Evolutionary conservation across 2,797 vertebrate genomes (phyloP).

Genomic region (Poecile montanus): DNA sequence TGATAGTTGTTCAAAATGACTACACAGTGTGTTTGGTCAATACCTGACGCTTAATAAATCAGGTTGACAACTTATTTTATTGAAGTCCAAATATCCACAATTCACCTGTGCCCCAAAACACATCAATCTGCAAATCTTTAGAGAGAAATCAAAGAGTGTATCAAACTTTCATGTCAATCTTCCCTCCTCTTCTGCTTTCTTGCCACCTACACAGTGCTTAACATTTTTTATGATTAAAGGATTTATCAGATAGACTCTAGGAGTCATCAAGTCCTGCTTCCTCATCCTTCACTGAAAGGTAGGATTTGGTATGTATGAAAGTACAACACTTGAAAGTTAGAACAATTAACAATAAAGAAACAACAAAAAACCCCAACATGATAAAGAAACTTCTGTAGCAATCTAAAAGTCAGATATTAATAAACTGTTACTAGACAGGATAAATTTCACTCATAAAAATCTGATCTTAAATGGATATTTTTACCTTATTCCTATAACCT

Average conservation of each 20-base stretch:
- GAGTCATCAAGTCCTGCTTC: background rate
- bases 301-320: background rate
- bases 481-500: background rate
- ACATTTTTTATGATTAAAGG: background rate
- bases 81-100: background rate
- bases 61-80: background rate
- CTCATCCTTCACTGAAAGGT: background rate
- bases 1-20: background rate
- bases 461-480: background rate
- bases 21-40: background rate
- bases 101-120: background rate
- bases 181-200: background rate
- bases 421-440: background rate
- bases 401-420: background rate
- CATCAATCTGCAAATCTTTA: background rate
- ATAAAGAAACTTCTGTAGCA: background rate
- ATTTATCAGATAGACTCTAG: background rate
- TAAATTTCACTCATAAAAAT: background rate
- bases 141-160: background rate
- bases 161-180: background rate
- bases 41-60: background rate
- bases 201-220: background rate
- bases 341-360: background rate
- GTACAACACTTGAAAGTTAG: background rate
- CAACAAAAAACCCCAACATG: rapidly evolving